A percentile compares a stretch with the other conserved stretches of the same genome.
Evolutionary conservation across 2,113 vertebrate genomes (phyloP).

Genomic region (Butorides virescens): DNA sequence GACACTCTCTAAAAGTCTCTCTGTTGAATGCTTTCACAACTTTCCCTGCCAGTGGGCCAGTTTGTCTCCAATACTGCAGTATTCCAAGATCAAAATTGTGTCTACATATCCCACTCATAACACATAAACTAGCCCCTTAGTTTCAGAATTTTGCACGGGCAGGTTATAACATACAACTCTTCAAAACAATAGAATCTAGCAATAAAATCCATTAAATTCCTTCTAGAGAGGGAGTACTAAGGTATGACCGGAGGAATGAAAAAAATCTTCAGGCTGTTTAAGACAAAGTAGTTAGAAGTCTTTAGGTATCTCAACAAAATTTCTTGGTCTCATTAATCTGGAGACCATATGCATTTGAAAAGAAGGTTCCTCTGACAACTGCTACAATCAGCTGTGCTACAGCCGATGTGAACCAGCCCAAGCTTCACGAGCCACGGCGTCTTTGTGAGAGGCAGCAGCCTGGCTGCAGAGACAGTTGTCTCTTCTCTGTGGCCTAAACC

Average conservation of each 20-base stretch:
- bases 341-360: background rate
- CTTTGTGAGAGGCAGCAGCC: background rate
- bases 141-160: background rate
- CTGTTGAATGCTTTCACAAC: background rate
- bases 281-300: background rate
- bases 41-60: background rate
- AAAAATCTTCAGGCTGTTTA: background rate
- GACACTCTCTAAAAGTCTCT: background rate
- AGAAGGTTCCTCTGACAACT: background rate
- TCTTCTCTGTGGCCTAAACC: background rate
- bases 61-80: background rate
- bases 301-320: background rate
- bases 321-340: background rate
- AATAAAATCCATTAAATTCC: background rate
- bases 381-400: background rate
- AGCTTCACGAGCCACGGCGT: background rate
- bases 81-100: background rate
- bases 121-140: background rate
- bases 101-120: background rate
- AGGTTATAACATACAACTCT: background rate
- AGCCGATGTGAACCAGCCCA: background rate
- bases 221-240: background rate
- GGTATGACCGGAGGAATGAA: accelerated
- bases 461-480: background rate
- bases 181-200: background rate